Evolutionary conservation across 2,888 invertebrate genomes (phyloP), one percentile per base, ranked within the genome.

Genomic region (Phalangium opilio): DNA sequence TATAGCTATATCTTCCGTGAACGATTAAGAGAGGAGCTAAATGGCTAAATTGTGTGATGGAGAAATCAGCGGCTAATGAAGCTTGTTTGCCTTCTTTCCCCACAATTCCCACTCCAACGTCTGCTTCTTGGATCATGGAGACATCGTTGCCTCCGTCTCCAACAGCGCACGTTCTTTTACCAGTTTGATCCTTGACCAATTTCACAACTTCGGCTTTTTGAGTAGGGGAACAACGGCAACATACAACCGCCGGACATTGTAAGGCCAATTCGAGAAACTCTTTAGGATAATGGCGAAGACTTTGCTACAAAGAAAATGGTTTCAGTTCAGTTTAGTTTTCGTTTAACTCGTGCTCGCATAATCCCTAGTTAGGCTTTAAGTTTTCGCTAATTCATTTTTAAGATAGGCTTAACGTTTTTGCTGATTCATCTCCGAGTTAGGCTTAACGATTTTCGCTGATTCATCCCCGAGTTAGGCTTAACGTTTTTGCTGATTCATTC

Each of bases 61-160:
- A 90, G 66, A 93, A 96, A 70, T 96, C 96, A n/a, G 95, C 93
- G 20, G 96, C 95, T 49, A 96, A 71, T 35, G 91, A 89, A 1
- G 95, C 70, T 53, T 70, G 70, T 49, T 64, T 66, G 10, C 70
- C 70, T 59, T 70, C 70, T 54, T 64, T 76, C 20, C 90, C 90
- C 61, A 87, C 89, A 48, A 91, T 83, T 38, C 90, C 90, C 52
- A 91, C 83, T 35, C 81, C 68, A 11, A 63, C 66, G 56, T 66
- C 59, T 11, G 62, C 61, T 32, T 57, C 59, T 62, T 78, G 78
- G 52, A 78, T 79, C 78, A 79, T 78, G 17, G 76, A 76, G 27
- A 79, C 79, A 62, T 79, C 79, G 63, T 79, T 79, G 18, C 79
- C 79, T 40, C 79, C 79, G 63, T 79, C 79, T 14, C 70, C 59